These are phyloP conservation scores for Globia sparganii DNA, from an alignment of 2,888 invertebrate genomes.

Conservation along the genomic window DNA sequence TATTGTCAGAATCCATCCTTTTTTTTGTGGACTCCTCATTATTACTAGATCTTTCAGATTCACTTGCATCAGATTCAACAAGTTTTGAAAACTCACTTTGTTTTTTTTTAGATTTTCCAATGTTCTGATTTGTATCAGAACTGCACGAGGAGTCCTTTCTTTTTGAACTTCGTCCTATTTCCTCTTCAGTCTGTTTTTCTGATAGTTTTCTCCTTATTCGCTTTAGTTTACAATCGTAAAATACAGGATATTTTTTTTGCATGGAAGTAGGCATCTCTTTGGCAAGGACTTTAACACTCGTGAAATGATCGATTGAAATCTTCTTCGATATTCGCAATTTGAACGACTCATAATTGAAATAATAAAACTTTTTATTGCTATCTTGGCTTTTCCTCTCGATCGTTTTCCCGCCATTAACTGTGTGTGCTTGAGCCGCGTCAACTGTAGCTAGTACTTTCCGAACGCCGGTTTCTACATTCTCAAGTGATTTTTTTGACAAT, in stretches of 20 bases:
- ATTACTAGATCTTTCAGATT: conserved; percentile 6
- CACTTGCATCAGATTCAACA: conserved; percentile 22
- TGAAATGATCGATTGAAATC: conserved; percentile 80
- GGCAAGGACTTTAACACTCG: conserved; percentile 80
- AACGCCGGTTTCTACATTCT: conserved; percentile 84
- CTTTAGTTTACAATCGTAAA: conserved; percentile 82
- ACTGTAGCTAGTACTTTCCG: conserved; percentile 78
- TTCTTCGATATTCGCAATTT: conserved; percentile 80
- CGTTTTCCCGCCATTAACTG: conserved; percentile 71
- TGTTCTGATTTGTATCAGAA: conserved; percentile 30
- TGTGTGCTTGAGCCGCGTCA: conserved; percentile 71
- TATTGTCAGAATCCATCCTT: conserved; percentile 7
- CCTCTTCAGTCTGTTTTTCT: conserved; percentile 29
- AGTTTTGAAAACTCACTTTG: not conserved
- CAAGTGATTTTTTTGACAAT: conserved; percentile 86
- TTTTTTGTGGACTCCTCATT: conserved; percentile 16
- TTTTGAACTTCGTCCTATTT: not conserved
- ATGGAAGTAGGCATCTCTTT: conserved; percentile 74
- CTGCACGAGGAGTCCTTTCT: conserved; percentile 22
- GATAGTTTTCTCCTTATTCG: conserved; percentile 67
- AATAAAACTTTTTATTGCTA: conserved; percentile 67
- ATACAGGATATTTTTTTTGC: conserved; percentile 82
- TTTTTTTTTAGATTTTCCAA: not conserved
- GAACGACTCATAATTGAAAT: conserved; percentile 75
- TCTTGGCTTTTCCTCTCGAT: conserved; percentile 32